Percentiles rank a stretch among this genome's conserved stretches.
These are phyloP conservation scores for Nerophis ophidion DNA, from an alignment of 2,113 vertebrate species.

Conservation along the genomic window DNA sequence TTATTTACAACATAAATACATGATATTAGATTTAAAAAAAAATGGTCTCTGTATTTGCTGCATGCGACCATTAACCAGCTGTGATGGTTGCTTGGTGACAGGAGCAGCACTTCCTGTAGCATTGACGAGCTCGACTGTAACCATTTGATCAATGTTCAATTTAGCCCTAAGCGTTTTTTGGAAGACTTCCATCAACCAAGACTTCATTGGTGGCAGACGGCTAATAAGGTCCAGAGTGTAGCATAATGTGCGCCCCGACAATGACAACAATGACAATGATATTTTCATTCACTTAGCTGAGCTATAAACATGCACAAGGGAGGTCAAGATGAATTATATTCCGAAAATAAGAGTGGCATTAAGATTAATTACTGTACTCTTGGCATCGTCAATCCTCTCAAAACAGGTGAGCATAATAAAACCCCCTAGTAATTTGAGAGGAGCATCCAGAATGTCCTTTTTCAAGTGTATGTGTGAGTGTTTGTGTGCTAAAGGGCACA, in stretches of 20 bases:
- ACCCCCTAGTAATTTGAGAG: neutral
- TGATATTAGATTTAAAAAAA: neutral
- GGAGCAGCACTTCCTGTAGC: neutral
- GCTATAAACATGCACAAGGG: neutral
- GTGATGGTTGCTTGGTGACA: neutral
- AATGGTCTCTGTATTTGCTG: neutral
- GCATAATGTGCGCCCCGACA: neutral
- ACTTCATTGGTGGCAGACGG: neutral
- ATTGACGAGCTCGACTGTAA: neutral
- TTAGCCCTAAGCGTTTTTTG: neutral
- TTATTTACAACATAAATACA: neutral
- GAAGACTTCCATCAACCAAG: neutral
- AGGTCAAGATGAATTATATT: neutral
- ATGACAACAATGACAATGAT: conserved; percentile 1
- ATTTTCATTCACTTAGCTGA: conserved; percentile 1
- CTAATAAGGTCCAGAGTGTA: neutral
- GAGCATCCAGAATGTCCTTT: neutral
- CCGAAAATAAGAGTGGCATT: neutral
- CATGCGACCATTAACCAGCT: neutral
- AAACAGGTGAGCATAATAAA: conserved; percentile 1
- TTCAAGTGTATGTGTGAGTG: neutral
- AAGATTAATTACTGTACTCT: conserved; percentile 1
- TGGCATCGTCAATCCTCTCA: neutral
- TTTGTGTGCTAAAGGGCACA: neutral
- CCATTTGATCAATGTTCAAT: neutral